Evolutionary conservation across 1,140 invertebrate genomes (phyloP).

Genomic region (Pomacea maculata): DNA sequence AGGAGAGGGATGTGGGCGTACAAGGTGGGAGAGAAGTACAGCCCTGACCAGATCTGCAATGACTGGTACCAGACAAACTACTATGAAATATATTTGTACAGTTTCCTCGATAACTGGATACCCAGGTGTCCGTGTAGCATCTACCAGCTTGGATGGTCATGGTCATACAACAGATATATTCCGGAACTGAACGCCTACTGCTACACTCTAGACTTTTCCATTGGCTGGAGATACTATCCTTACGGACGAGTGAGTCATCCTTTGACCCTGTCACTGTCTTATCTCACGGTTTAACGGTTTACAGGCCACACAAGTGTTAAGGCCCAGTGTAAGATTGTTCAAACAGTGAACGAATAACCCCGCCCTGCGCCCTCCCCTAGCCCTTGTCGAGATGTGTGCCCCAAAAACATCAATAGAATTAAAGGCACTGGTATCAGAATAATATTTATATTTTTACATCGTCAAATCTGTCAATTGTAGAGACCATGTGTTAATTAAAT

Average conservation of each 20-base stretch:
- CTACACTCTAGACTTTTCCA: not conserved
- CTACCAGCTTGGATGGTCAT: not conserved
- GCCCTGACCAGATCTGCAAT: not conserved
- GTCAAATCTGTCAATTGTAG: too few species aligned
- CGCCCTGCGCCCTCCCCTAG: too few species aligned
- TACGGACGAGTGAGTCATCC: not conserved
- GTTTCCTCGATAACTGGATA: not conserved
- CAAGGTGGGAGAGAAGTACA: conserved; percentile 4
- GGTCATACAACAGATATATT: not conserved
- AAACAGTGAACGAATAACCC: too few species aligned
- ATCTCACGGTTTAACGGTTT: too few species aligned
- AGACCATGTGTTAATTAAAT: too few species aligned
- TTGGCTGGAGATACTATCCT: not conserved
- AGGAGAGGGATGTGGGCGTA: not conserved
- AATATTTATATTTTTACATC: too few species aligned
- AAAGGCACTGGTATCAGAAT: too few species aligned
- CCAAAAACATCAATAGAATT: too few species aligned
- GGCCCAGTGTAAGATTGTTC: too few species aligned
- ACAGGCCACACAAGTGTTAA: too few species aligned
- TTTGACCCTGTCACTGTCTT: too few species aligned
- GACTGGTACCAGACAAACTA: conserved; percentile 1
- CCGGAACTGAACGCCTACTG: not conserved
- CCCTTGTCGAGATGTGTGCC: too few species aligned
- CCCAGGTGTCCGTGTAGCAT: not conserved
- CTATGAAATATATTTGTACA: not conserved